Conservation (phyloP, 2,113 vertebrate genomes). For the Festucalex cinctus region DNA sequence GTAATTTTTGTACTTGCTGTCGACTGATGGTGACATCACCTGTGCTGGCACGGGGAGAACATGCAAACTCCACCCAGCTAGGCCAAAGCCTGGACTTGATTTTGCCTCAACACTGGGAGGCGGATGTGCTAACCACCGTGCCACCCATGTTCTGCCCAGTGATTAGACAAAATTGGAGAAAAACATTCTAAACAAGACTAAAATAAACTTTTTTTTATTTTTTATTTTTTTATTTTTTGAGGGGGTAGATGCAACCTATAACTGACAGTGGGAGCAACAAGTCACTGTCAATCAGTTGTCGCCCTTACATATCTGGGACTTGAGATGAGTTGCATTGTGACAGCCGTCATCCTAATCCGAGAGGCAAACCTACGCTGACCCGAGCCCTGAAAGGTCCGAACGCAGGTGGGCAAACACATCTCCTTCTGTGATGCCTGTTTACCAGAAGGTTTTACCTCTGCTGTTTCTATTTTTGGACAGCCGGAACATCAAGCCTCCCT, state of each 20-base stretch:
- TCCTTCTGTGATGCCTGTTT: constrained; percentile 51
- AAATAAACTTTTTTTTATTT: background rate
- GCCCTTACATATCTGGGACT: constrained; percentile 39
- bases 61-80: too few species aligned
- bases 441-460: constrained; percentile 49
- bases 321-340: constrained; percentile 56
- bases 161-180: background rate
- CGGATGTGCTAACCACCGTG: too few species aligned
- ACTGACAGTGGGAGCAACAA: background rate
- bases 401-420: constrained; percentile 59
- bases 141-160: background rate
- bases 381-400: constrained; percentile 46
- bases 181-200: background rate
- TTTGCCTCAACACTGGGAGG: too few species aligned
- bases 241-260: background rate
- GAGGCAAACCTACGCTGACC: constrained; percentile 39
- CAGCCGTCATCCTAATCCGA: constrained; percentile 57
- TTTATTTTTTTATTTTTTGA: too few species aligned
- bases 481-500: constrained; percentile 24
- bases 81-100: too few species aligned
- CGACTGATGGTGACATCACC: too few species aligned
- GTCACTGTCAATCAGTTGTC: constrained; percentile 57
- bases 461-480: constrained; percentile 53
- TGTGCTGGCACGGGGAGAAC: too few species aligned
- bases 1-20: too few species aligned